Conservation (phyloP, 2,797 vertebrate genomes). For the Coracias cyanogaster region DNA sequence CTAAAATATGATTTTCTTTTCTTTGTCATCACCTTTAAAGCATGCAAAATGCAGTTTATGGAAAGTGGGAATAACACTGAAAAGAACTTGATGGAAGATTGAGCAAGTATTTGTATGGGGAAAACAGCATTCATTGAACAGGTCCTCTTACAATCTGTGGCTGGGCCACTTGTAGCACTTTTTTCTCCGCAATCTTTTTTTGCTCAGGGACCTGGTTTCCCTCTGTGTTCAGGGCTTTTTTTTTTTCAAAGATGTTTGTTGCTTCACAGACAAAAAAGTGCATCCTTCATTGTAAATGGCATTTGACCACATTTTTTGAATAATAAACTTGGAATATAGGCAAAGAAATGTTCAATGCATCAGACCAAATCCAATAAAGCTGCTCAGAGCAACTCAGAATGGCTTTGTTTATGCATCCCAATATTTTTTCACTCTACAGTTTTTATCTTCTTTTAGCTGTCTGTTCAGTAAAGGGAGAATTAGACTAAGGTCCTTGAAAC, state of each 20-base stretch:
- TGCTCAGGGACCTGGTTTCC: not conserved
- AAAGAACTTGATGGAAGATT: not conserved
- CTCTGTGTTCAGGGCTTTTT: not conserved
- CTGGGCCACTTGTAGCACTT: not conserved
- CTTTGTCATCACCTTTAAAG: slow-evolving; percentile 40
- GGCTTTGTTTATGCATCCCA: not conserved
- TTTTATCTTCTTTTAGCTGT: not conserved
- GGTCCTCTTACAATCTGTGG: not conserved
- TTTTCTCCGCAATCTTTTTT: not conserved
- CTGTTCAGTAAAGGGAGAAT: not conserved
- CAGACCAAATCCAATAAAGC: not conserved
- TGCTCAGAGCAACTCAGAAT: not conserved
- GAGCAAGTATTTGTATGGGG: not conserved
- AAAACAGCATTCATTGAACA: not conserved
- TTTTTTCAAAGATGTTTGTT: not conserved
- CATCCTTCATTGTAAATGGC: not conserved
- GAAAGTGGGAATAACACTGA: not conserved
- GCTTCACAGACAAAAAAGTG: not conserved
- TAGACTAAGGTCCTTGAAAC: not conserved
- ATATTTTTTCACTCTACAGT: not conserved
- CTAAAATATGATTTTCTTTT: slow-evolving; percentile 67
- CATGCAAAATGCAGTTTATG: not conserved
- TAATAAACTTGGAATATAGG: not conserved
- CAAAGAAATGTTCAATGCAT: not conserved
- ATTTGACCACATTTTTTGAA: not conserved